Evolutionary conservation across 2,113 vertebrate genomes (phyloP).

Genomic region (Labeo rohita): DNA sequence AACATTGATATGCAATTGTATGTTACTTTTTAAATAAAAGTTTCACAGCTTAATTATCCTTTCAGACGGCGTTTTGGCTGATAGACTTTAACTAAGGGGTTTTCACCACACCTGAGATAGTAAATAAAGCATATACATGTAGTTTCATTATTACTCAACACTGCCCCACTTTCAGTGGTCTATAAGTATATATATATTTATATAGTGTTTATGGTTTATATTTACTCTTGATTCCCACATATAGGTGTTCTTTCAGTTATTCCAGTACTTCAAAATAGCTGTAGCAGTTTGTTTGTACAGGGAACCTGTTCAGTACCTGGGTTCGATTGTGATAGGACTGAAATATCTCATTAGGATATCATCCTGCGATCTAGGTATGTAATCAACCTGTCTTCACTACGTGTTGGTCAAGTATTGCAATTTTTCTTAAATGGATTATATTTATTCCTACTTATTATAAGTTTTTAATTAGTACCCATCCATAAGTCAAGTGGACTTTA

Average conservation of each 20-base stretch:
- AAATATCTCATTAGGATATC: constrained; percentile 59
- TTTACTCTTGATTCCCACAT: constrained; percentile 51
- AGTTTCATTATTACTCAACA: not conserved
- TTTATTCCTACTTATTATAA: constrained; percentile 34
- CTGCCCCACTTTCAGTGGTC: not conserved
- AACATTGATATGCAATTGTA: constrained; percentile 62
- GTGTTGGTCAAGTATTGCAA: constrained; percentile 44
- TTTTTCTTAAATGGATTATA: constrained; percentile 24
- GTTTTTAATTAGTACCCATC: constrained; percentile 18
- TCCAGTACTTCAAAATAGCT: constrained; percentile 46
- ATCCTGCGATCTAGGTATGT: constrained; percentile 56
- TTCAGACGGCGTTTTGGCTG: constrained; percentile 28
- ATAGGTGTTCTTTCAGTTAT: constrained; percentile 52
- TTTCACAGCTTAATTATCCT: constrained; percentile 41
- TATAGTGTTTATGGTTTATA: constrained; percentile 37
- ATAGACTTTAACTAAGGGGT: not conserved
- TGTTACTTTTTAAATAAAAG: constrained; percentile 61
- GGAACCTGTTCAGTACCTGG: constrained; percentile 55
- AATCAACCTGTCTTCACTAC: constrained; percentile 57
- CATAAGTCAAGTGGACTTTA: constrained; percentile 20
- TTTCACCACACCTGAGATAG: constrained; percentile 7
- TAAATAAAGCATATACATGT: not conserved
- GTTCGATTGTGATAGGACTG: constrained; percentile 54
- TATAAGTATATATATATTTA: not conserved
- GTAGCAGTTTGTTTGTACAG: constrained; percentile 55